Conservation (phyloP, 2,113 vertebrate genomes). For the Spilogale gracilis region DNA sequence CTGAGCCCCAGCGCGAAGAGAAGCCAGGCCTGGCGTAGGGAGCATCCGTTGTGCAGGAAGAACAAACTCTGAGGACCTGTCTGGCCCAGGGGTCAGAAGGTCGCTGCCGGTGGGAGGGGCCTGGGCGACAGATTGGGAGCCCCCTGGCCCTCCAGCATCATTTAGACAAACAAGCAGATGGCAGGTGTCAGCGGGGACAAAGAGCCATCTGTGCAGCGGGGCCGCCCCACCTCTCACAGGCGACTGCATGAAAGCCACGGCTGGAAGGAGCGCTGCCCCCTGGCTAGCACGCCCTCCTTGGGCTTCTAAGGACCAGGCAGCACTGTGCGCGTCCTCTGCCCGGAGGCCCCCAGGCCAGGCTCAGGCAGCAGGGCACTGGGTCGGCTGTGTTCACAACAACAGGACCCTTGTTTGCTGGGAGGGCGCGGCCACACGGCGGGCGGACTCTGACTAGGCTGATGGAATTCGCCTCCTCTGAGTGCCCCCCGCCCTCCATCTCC, state of each 20-base stretch:
- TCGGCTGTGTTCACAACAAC: neutral
- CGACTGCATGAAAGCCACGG: constrained; percentile 93
- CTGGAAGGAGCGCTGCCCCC: constrained; percentile 86
- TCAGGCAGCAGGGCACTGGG: neutral
- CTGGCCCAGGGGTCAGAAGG: constrained; percentile 92
- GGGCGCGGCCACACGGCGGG: neutral
- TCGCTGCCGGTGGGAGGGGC: constrained; percentile 89
- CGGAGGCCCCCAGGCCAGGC: neutral
- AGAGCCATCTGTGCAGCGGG: constrained; percentile 97
- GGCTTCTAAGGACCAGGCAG: neutral
- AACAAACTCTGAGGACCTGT: constrained; percentile 90
- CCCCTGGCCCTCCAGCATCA: constrained; percentile 89
- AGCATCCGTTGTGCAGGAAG: constrained; percentile 85
- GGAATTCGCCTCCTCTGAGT: neutral
- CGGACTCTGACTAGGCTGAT: neutral
- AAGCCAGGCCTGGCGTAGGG: constrained; percentile 82
- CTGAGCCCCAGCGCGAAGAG: constrained; percentile 67
- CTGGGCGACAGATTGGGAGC: constrained; percentile 91
- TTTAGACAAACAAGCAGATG: constrained; percentile 97
- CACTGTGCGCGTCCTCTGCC: neutral
- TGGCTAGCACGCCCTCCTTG: constrained; percentile 81
- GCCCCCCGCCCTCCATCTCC: neutral
- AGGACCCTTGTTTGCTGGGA: neutral
- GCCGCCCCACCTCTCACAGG: constrained; percentile 90
- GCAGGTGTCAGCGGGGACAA: constrained; percentile 99